Base-by-base conservation (phyloP, 2,888 invertebrate genomes). In the Sialis lutaria region DNA sequence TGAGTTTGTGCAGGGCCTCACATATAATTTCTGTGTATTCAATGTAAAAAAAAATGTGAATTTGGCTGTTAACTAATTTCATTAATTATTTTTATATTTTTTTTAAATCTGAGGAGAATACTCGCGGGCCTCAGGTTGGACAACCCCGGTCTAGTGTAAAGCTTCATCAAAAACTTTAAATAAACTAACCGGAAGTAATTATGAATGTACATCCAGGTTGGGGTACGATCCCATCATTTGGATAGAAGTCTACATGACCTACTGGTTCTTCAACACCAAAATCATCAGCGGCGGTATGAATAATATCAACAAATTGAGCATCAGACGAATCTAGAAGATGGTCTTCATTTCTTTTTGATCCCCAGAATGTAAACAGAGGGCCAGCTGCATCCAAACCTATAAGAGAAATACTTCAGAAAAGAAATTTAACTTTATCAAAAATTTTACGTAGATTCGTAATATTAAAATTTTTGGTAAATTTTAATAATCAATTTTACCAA, bases 261-360 rank as follows among this genome's bases (percentile, higher is more conserved):
- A 70, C 60, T 3, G 68, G 64, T 35, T 64, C 61, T 50, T 62
- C 60, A 12, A 67, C 64, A 30, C 71, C 70, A 22, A 69, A 62
- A 5, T 66, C 68, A 13, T 67, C 64, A 5, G 67, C 67, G 51
- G 69, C 69, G 4, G 68, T 65, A 50, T 71, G 71, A 45, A 71
- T 69, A 12, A 71, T 66, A 48, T 70, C 70, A 1, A 71, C 70
- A 50, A 69, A 69, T 43, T 61, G 58, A 1, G 70, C 71, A 51
- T 71, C 70, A 2, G 58, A 57, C 31, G 63, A 57, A 53, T 70
- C 70, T 50, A 71, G 53, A 5, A 48, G 47, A 32, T 49, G 34
- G 6, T 51, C 49, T 9, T 45, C 33, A 41, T 52, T 52, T 33
- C 46, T 42, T 30, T 22, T 9, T 12, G 35, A 13, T 6, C 41